Base-by-base conservation (phyloP, 2,797 vertebrate genomes). In the Sebastes umbrosus region DNA sequence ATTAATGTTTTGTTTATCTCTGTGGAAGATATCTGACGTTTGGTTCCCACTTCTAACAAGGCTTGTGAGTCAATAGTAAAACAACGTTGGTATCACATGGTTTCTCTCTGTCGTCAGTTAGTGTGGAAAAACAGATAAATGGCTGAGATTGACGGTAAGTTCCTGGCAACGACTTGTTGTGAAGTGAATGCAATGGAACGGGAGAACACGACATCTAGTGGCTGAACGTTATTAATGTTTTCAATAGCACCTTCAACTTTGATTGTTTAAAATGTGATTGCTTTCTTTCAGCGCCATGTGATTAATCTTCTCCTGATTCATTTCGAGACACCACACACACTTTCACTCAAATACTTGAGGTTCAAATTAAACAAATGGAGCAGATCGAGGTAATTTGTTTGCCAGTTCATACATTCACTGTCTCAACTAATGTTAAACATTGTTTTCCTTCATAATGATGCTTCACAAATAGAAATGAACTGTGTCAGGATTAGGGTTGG, bases 341-440 rank as follows among this genome's bases (percentile, higher is more conserved):
- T 14, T n/a, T 14, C 18, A 54, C 8, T n/a, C 6, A 46, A 76
- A 32, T 22, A 77, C 46, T 59, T 31, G 10, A 24, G 13, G 70
- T 43, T 59, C 27, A 72, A 79, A 77, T 58, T 20, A 36, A 75
- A 59, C 39, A 75, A 77, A 84, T 24, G 9, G 18, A 27, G 73
- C 57, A 39, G 12, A 62, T 82, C 22, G 1, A 46, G 14, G 46
- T 67, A 0, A 22, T 78, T 29, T 50, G 2, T 50, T 29, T 63
- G 36, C 43, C 57, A 77, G 66, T 50, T 72, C 20, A 55, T 57
- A 77, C 43, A 50, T n/a, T 39, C 50, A 46, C 14, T 2, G 3
- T 52, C 65, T 58, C 11, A 54, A 3, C 11, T 16, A 20, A 31
- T n/a, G 18, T 39, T 36, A 22, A 67, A 4, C 4, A 7, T 12